Conservation (phyloP, 2,797 vertebrate species). For the Liasis olivaceus region DNA sequence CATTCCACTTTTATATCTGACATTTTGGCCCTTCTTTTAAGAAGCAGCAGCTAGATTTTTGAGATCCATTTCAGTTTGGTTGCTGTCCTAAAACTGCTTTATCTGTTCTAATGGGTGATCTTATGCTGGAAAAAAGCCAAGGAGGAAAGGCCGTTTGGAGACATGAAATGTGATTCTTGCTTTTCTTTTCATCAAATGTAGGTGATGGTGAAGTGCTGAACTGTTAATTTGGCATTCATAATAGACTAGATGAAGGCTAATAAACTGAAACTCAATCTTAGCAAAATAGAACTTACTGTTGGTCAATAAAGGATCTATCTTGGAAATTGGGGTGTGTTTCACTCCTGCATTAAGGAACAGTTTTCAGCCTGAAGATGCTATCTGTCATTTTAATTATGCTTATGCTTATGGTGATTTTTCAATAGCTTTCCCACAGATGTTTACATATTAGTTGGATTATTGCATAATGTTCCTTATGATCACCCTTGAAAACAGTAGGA, state of each 20-base stretch:
- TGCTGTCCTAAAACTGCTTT: no score
- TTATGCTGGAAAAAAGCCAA: neutral
- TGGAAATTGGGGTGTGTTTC: neutral
- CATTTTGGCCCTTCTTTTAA: neutral
- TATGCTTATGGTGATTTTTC: neutral
- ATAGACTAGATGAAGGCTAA: neutral
- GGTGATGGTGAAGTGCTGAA: neutral
- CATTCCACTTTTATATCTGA: neutral
- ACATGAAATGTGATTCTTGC: neutral
- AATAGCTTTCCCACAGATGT: neutral
- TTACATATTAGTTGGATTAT: neutral
- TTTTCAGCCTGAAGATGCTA: neutral
- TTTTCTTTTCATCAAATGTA: neutral
- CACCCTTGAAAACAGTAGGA: neutral
- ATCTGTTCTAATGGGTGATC: neutral
- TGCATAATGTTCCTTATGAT: neutral
- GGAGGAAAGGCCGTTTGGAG: neutral
- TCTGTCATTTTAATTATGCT: neutral
- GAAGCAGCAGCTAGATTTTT: neutral
- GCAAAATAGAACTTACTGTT: neutral
- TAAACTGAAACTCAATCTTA: neutral
- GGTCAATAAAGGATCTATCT: neutral
- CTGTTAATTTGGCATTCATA: no score
- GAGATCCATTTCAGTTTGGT: neutral
- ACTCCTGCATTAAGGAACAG: neutral